Percentiles rank a stretch among this genome's conserved stretches.
These are phyloP conservation scores for Pinna nobilis DNA, from an alignment of 1,140 invertebrate genomes.

Conservation along the genomic window DNA sequence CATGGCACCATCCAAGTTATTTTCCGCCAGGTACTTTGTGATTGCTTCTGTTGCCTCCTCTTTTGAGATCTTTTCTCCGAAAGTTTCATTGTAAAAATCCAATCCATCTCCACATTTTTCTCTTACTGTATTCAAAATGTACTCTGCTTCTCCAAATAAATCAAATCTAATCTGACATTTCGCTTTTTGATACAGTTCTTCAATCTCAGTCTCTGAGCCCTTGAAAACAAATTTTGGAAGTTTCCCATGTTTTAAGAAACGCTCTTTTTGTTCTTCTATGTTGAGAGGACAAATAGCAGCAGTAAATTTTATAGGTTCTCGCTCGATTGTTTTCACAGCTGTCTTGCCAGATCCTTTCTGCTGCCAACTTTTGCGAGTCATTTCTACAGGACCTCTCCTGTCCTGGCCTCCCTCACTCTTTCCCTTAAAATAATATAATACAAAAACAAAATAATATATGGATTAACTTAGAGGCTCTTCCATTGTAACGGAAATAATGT, in stretches of 20 bases:
- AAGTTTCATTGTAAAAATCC: slow-evolving; percentile 60
- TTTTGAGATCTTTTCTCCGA: slow-evolving; percentile 61
- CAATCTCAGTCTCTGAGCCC: slow-evolving; percentile 52
- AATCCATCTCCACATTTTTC: slow-evolving; percentile 66
- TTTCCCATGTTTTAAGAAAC: slow-evolving; percentile 63
- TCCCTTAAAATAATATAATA: no score
- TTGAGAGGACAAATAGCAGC: slow-evolving; percentile 62
- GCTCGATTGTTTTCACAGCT: slow-evolving; percentile 34
- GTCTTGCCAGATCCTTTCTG: slow-evolving; percentile 20
- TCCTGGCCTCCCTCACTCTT: no score
- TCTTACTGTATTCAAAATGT: slow-evolving; percentile 63
- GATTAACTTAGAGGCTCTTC: no score
- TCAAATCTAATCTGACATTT: slow-evolving; percentile 66
- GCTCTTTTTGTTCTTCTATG: slow-evolving; percentile 65
- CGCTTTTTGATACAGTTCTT: slow-evolving; percentile 54
- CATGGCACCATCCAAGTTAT: slow-evolving; percentile 66
- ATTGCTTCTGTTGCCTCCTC: slow-evolving; percentile 64
- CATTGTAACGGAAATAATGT: no score
- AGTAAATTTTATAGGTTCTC: slow-evolving; percentile 45
- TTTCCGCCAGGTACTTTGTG: slow-evolving; percentile 64
- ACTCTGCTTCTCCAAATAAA: slow-evolving; percentile 63
- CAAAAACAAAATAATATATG: no score
- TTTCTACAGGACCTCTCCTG: no score
- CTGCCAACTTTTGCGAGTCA: slow-evolving; percentile 20
- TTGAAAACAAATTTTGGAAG: slow-evolving; percentile 62